Evolutionary conservation across 2,113 vertebrate species (phyloP).

Genomic region (Grallaria varia): DNA sequence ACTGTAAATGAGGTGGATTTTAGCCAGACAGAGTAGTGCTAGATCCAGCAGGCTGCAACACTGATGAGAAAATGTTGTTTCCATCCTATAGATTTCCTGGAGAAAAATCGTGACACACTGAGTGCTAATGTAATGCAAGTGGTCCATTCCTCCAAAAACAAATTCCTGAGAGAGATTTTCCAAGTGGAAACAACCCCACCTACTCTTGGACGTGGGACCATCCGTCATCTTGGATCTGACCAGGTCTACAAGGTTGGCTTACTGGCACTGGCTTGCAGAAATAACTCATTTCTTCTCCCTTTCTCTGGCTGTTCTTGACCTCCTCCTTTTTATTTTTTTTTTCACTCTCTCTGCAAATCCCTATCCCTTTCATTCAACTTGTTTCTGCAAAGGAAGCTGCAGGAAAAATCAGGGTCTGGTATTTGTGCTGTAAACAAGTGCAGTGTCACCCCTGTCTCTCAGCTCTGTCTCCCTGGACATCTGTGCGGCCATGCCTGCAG

Average conservation of each 20-base stretch:
- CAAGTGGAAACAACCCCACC: conserved; percentile 57
- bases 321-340: neutral
- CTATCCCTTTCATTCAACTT: neutral
- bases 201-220: conserved; percentile 58
- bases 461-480: neutral
- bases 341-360: neutral
- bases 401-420: neutral
- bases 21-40: neutral
- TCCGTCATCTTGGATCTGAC: conserved; percentile 55
- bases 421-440: neutral
- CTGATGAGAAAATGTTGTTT: neutral
- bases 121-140: conserved; percentile 84
- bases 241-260: conserved; percentile 70
- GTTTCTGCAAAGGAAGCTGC: neutral
- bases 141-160: conserved; percentile 86
- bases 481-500: neutral
- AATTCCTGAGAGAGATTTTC: conserved; percentile 87
- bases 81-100: conserved; percentile 85
- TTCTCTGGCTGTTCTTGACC: neutral
- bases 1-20: conserved; percentile 9
- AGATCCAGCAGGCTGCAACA: neutral
- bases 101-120: conserved; percentile 92
- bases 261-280: neutral
- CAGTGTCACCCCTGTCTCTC: neutral
- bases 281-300: neutral